Base-by-base conservation (phyloP, 1,140 invertebrate genomes). In the Heterodera carotae region DNA sequence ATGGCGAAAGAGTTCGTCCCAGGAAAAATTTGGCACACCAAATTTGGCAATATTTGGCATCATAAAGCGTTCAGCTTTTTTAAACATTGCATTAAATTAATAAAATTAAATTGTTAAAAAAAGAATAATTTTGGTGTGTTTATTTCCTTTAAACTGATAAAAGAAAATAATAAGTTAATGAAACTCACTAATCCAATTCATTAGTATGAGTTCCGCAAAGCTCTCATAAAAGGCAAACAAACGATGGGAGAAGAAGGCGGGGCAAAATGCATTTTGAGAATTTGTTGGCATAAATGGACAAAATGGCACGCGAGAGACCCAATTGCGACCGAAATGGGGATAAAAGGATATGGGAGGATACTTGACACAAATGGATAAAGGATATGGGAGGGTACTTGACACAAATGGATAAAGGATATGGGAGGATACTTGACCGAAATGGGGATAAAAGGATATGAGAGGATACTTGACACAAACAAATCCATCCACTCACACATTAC, bases 41-140 rank as follows among this genome's bases (percentile, higher is more conserved):
- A 70, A 76, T 22, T 64, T 59, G 29, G 71, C 75, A 59, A 76
- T 76, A 34, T 76, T 76, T 48, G 75, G 75, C 75, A 76, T 39
- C n/a, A 34, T 60, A 34, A 34, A 76, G 29, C 70, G n/a, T 69
- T 75, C 72, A 64, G 59, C 69, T 70, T 34, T 39, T 25, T n/a
- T n/a, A n/a, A n/a, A n/a, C n/a, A n/a, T n/a, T n/a, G n/a, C n/a
- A n/a, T n/a, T n/a, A 71, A 73, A 73, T 71, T 71, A 15, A 27
- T 2, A 12, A 12, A 59, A 8, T n/a, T n/a, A 29, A 29, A 15
- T 6, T 36, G 48, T 33, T 25, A 56, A 73, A 3, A 36, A 39
- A 73, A 73, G 5, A n/a, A 56, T 29, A 27, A 64, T 25, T 43
- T 43, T 43, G 39, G 39, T 12, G 39, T n/a, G n/a, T n/a, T n/a